These are phyloP conservation scores for Pseudolaguvia tuberculata DNA, from an alignment of 2,113 vertebrate species.

Conservation along the genomic window DNA sequence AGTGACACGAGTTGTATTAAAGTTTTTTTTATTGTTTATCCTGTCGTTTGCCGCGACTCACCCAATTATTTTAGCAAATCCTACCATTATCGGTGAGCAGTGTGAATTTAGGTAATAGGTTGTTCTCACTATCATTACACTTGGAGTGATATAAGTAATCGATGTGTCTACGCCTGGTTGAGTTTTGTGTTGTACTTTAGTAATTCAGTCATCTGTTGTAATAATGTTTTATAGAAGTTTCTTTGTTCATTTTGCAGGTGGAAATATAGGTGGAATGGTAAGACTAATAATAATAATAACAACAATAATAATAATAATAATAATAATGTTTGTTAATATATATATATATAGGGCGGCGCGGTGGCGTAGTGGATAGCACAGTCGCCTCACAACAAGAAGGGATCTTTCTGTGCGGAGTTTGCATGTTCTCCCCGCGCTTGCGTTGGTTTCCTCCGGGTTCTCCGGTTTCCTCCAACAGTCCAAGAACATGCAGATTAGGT, in stretches of 20 bases:
- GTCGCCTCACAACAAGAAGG: no score
- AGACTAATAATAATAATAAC: conserved; percentile 41
- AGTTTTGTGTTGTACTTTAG: background rate
- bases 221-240: background rate
- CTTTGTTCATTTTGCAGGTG: conserved; percentile 66
- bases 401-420: no score
- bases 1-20: background rate
- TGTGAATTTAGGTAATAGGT: background rate
- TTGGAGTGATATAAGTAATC: background rate
- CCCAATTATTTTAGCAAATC: background rate
- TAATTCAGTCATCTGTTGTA: background rate
- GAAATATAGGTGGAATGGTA: conserved; percentile 74
- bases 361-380: no score
- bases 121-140: background rate
- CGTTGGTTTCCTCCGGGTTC: no score
- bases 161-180: background rate
- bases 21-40: background rate
- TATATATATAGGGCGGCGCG: no score
- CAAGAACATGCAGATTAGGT: no score
- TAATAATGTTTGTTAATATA: no score
- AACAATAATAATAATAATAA: background rate
- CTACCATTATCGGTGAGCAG: background rate
- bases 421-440: no score
- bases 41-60: background rate
- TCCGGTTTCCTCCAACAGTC: no score